These are phyloP conservation scores for Drosophila mayaguana DNA, from an alignment of 2,888 invertebrate species.

Conservation along the genomic window DNA sequence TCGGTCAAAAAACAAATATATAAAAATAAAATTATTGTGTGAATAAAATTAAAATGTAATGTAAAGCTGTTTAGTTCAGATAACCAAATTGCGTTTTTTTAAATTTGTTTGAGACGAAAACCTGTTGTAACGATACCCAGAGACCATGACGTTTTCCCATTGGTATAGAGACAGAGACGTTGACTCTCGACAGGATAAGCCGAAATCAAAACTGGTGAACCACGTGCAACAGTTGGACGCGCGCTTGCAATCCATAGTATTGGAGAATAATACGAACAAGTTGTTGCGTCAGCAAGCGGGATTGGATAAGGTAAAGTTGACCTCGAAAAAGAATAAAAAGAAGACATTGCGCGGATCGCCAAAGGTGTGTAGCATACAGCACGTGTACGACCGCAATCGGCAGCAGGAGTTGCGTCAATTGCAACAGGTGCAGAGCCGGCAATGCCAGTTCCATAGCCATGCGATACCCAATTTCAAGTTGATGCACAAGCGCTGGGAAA, in stretches of 20 bases:
- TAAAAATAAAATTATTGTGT: neutral
- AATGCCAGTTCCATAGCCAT: slow-evolving; percentile 31
- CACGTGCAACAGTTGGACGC: slow-evolving; percentile 22
- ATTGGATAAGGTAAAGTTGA: slow-evolving; percentile 11
- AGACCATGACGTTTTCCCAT: slow-evolving; percentile 36
- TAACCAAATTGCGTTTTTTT: neutral
- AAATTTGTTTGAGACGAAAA: neutral
- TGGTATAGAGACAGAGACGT: slow-evolving; percentile 21
- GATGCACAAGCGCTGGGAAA: slow-evolving; percentile 39
- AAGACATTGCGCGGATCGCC: slow-evolving; percentile 19
- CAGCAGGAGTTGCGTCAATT: neutral
- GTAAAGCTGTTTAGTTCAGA: neutral
- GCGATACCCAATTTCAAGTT: slow-evolving; percentile 55
- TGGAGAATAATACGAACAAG: slow-evolving; percentile 32
- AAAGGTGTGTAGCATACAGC: slow-evolving; percentile 15
- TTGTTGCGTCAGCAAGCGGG: slow-evolving; percentile 61
- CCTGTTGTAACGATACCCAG: neutral
- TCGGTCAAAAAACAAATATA: neutral
- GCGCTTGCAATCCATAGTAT: slow-evolving; percentile 29
- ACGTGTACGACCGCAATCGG: slow-evolving; percentile 34
- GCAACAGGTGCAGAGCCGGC: neutral
- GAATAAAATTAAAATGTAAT: slow-evolving; percentile 2
- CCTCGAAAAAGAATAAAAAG: accelerated
- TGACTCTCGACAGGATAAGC: neutral
- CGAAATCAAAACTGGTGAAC: neutral